Evolutionary conservation across 2,113 vertebrate genomes (phyloP).

Genomic region (Xiphias gladius): DNA sequence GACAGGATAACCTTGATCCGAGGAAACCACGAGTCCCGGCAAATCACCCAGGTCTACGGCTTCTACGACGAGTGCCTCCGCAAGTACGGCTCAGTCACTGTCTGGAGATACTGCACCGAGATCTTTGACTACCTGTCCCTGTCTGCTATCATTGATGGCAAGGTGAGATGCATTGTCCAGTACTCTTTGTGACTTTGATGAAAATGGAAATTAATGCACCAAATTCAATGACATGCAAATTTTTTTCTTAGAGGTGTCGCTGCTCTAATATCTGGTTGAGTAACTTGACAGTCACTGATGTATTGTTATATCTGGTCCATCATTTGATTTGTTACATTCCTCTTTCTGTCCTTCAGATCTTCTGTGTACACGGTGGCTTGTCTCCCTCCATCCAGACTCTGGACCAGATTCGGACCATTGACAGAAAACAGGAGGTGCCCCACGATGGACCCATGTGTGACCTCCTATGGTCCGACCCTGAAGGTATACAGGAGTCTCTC

Average conservation of each 20-base stretch:
- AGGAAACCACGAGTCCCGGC: constrained; percentile 95
- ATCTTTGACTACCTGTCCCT: constrained; percentile 97
- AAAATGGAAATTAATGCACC: neutral
- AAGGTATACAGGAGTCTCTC: constrained; percentile 83
- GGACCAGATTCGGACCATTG: constrained; percentile 96
- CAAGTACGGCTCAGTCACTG: constrained; percentile 95
- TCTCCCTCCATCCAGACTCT: constrained; percentile 96
- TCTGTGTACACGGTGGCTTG: constrained; percentile 94
- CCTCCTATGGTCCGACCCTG: constrained; percentile 95
- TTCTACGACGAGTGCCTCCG: constrained; percentile 97
- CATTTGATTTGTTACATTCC: neutral
- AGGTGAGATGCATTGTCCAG: constrained; percentile 80
- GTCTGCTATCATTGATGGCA: constrained; percentile 96
- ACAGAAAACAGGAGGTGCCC: constrained; percentile 96
- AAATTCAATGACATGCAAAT: neutral
- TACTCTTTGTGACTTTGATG: fast-evolving
- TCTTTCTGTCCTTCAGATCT: constrained; percentile 75
- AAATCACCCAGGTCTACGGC: constrained; percentile 96
- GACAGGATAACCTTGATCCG: constrained; percentile 96
- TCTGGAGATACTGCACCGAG: constrained; percentile 98
- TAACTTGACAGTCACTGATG: neutral
- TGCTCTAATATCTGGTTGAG: neutral
- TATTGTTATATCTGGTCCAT: neutral
- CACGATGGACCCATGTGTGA: constrained; percentile 98
- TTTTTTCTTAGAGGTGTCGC: neutral